Base-by-base conservation (phyloP, 2,888 invertebrate species). In the Oxyteleia sp. region DNA sequence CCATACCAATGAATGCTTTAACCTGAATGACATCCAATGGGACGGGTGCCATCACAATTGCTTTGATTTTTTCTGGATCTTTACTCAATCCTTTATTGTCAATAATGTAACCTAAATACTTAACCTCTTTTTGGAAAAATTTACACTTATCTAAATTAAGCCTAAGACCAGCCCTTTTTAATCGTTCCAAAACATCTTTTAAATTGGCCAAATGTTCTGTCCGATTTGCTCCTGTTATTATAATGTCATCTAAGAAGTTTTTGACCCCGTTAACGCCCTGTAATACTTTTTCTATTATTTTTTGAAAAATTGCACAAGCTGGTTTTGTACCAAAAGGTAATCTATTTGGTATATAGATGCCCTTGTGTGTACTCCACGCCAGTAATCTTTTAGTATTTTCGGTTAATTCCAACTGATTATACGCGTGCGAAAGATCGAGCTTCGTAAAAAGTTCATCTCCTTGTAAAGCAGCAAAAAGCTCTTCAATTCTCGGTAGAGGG, bases 231-330 rank as follows among this genome's bases (percentile, higher is more conserved):
- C 87, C 89, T n/a, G 88, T 88, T 0, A 91, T 84, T 3, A 91
- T 71, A 20, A 89, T 87, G 59, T 92, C 91, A 69, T 91, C 91
- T 4, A 88, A 18, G 81, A 84, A 90, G 51, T 71, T 43, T 4
- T 79, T 71, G 0, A 82, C 74, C 1, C 84, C 81, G 1, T 69
- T 38, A 8, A 89, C 75, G 1, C 88, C 89, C 29, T 74, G 63
- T 15, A 91, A 81, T 26, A 91, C 69, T 18, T 88, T 86, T 68
- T 92, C 91, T 66, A 91, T 85, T 7, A 86, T 84, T 80, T 85
- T 83, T 66, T 92, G 91, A 85, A 92, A 93, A 84, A 92, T 91
- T 10, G 91, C 88, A n/a, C 91, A 89, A 0, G 91, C 91, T n/a
- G 91, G 90, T 29, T 91, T 91, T 0, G 51, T 89, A 0, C 92